A percentile compares a stretch with the other conserved stretches of the same genome.
phyloP scores from a whole-genome alignment of 92 coral and sea anemone species.

The Epizoanthus ramosus region DNA sequence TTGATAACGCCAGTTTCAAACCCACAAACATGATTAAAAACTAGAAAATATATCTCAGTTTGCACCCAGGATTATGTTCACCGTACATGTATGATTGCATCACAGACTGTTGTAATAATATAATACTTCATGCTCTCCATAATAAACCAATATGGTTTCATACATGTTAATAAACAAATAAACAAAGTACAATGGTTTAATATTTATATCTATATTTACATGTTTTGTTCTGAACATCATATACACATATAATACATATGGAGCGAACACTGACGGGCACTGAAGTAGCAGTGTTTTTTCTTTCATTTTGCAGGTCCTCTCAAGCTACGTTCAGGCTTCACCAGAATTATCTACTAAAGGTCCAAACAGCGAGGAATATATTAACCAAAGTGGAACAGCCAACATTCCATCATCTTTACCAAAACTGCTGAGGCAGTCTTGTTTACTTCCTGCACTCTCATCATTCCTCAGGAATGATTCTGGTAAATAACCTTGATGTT shows the following conservation, averaged over 20 bases:
- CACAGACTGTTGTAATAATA: too few species aligned
- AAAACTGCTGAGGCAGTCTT: constrained; percentile 83
- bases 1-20: too few species aligned
- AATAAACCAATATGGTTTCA: too few species aligned
- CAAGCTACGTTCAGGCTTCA: constrained; percentile 80
- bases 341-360: constrained; percentile 52
- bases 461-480: constrained; percentile 97
- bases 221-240: not conserved
- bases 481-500: constrained; percentile 48
- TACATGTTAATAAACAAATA: too few species aligned
- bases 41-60: too few species aligned
- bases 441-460: constrained; percentile 91
- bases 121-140: too few species aligned
- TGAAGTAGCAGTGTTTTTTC: not conserved
- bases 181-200: too few species aligned
- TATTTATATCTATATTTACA: too few species aligned
- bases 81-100: too few species aligned
- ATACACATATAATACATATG: not conserved
- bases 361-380: constrained; percentile 41
- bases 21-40: too few species aligned
- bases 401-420: constrained; percentile 63
- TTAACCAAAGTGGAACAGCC: constrained; percentile 41
- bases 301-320: constrained; percentile 71
- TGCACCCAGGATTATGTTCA: too few species aligned
- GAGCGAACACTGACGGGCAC: not conserved